These are phyloP conservation scores for Eristalinus aeneus DNA, from an alignment of 2,888 invertebrate species.

Conservation along the genomic window DNA sequence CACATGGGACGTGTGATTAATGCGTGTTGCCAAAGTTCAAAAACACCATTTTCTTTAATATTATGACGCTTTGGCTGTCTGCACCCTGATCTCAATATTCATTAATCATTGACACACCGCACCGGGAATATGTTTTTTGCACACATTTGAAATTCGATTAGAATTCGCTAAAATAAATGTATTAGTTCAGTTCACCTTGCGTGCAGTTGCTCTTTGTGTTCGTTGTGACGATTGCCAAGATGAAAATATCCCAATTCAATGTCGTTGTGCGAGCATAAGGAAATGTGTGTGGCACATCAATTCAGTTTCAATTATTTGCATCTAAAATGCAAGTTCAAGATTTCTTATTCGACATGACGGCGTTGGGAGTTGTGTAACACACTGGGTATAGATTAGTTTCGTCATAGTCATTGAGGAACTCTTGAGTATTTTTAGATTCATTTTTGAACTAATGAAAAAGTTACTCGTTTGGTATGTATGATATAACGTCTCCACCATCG, in stretches of 20 bases:
- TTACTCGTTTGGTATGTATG: background rate
- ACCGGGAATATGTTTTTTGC: background rate
- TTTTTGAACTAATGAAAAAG: background rate
- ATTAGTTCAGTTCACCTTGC: background rate
- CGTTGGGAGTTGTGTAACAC: background rate
- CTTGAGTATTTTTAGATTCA: constrained; percentile 9
- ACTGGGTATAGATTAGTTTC: background rate
- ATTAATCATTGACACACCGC: background rate
- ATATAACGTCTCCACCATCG: too few relatives aligned
- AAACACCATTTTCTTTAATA: background rate
- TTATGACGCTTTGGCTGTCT: background rate
- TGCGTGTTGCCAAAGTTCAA: background rate
- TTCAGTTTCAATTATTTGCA: constrained; percentile 19
- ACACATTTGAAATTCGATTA: background rate
- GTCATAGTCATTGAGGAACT: background rate
- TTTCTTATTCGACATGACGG: background rate
- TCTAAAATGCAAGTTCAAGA: constrained; percentile 16
- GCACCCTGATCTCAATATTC: background rate
- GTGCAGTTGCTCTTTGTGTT: background rate
- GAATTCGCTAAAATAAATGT: background rate
- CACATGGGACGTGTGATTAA: background rate
- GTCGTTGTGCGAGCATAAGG: background rate
- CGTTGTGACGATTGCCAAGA: background rate
- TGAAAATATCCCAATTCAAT: background rate
- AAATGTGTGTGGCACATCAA: constrained; percentile 9